A percentile compares a stretch with the other conserved stretches of the same genome.
phyloP scores from a whole-genome alignment of 2,888 invertebrate genomes.

The Mythimna vitellina region DNA sequence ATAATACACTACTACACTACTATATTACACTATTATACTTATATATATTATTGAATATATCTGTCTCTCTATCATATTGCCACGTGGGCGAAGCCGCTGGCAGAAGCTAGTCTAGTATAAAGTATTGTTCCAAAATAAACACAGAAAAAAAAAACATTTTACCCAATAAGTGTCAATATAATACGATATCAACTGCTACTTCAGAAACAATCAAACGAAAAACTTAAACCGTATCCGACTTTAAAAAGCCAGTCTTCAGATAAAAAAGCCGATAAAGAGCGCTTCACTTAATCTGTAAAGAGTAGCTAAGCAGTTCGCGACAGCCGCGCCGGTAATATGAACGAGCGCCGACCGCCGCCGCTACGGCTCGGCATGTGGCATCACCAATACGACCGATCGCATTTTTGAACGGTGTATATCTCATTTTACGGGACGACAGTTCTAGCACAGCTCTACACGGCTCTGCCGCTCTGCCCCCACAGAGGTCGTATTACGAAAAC shows the following conservation, averaged over 20 bases:
- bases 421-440: slow-evolving; percentile 86
- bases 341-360: slow-evolving; percentile 58
- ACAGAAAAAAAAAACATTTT: too few species aligned
- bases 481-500: slow-evolving; percentile 79
- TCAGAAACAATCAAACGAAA: background rate
- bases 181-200: background rate
- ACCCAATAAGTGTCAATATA: too few species aligned
- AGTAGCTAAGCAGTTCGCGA: slow-evolving; percentile 33
- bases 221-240: background rate
- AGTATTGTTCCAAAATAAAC: too few species aligned
- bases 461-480: slow-evolving; percentile 56
- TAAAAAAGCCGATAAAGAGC: slow-evolving; percentile 5
- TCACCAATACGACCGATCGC: slow-evolving; percentile 75
- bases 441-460: slow-evolving; percentile 59
- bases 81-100: too few species aligned
- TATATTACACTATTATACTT: too few species aligned
- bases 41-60: too few species aligned
- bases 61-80: too few species aligned
- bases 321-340: slow-evolving; percentile 64
- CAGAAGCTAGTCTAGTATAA: too few species aligned
- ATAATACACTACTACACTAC: too few species aligned
- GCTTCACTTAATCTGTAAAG: slow-evolving; percentile 36
- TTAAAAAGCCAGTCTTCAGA: background rate
- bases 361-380: slow-evolving; percentile 47
- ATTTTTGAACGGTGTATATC: slow-evolving; percentile 86